These are phyloP conservation scores for Petrosia ficiformis DNA, from an alignment of 37 sponge, comb jelly and placozoan genomes.

Conservation along the genomic window DNA sequence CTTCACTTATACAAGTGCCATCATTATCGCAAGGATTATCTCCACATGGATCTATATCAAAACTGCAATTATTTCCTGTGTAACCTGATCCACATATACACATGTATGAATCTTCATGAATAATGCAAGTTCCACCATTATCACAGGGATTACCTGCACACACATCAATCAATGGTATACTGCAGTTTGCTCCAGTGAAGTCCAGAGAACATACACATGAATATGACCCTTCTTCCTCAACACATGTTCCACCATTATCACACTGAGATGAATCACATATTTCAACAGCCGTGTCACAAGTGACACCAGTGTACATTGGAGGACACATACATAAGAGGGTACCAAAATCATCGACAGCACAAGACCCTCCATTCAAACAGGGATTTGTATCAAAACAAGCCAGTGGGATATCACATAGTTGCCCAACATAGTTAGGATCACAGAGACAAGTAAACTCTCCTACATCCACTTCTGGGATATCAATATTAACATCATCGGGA, in stretches of 20 bases:
- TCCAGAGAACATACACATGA: slow-evolving; percentile 27
- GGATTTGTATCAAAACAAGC: neutral
- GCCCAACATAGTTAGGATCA: neutral
- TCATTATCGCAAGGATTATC: slow-evolving; percentile 22
- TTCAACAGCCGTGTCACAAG: slow-evolving; percentile 12
- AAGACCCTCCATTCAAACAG: neutral
- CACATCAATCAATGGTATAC: neutral
- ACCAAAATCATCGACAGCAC: neutral
- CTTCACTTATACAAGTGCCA: slow-evolving; percentile 6
- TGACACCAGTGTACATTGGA: slow-evolving; percentile 29
- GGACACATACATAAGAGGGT: slow-evolving; percentile 44
- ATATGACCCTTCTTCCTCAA: neutral
- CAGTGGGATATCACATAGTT: neutral
- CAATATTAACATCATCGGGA: neutral
- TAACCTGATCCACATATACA: slow-evolving; percentile 2
- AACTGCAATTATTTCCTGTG: slow-evolving; percentile 6
- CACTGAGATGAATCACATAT: slow-evolving; percentile 30
- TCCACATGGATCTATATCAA: neutral
- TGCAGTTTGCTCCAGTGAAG: slow-evolving; percentile 37
- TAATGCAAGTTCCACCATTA: slow-evolving; percentile 10
- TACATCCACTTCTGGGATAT: neutral
- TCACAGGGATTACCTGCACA: neutral
- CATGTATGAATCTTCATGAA: neutral
- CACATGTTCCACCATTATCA: slow-evolving; percentile 39
- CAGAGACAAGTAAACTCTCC: slow-evolving; percentile 6